phyloP scores from a whole-genome alignment of 2,888 invertebrate species.

The Agrilus mali region DNA sequence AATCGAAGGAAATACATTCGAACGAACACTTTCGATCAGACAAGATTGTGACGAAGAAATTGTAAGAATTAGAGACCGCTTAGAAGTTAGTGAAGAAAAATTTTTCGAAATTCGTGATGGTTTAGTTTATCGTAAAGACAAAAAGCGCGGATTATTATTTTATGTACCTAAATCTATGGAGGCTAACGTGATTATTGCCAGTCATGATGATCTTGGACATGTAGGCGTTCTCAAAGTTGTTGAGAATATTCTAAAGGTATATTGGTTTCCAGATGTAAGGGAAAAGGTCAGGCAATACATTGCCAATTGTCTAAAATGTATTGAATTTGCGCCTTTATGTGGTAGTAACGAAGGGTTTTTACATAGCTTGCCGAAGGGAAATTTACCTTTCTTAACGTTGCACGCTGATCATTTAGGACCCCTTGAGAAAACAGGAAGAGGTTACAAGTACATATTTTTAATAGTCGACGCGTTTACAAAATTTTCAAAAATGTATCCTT shows the following conservation, averaged over 20 bases:
- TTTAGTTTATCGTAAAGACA: slow-evolving; percentile 6
- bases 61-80: not conserved
- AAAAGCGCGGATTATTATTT: slow-evolving; percentile 8
- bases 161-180: slow-evolving; percentile 17
- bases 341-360: slow-evolving; percentile 3
- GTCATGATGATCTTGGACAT: slow-evolving; percentile 21
- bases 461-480: too few species aligned
- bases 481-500: too few species aligned
- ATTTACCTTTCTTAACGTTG: too few species aligned
- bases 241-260: not conserved
- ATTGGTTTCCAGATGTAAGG: slow-evolving; percentile 4
- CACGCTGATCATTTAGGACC: too few species aligned
- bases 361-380: slow-evolving; percentile 2
- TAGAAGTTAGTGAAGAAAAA: not conserved
- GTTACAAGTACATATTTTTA: too few species aligned
- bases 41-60: too few species aligned
- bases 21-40: too few species aligned
- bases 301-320: slow-evolving; percentile 1
- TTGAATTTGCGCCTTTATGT: not conserved
- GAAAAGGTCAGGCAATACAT: slow-evolving; percentile 1
- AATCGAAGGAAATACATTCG: not conserved
- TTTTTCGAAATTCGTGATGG: not conserved
- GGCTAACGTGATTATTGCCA: slow-evolving; percentile 13
- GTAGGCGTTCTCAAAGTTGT: slow-evolving; percentile 9
- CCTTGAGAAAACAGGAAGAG: too few species aligned